Evolutionary conservation across 1,140 invertebrate genomes (phyloP).

Genomic region (Drosophila willistoni): DNA sequence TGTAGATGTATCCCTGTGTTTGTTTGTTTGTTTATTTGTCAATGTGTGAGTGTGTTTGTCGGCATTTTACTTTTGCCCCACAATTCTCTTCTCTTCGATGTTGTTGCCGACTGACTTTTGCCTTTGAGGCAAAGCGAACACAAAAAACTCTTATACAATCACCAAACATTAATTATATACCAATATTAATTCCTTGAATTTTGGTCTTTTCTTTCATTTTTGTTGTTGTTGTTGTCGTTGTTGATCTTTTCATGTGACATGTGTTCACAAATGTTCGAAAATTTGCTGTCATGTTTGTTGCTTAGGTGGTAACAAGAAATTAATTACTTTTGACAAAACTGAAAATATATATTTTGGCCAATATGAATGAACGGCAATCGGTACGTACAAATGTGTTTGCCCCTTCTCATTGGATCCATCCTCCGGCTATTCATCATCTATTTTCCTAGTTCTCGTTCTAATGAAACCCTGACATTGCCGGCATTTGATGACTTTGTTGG

Average conservation of each 20-base stretch:
- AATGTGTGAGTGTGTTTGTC: constrained; percentile 37
- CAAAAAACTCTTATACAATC: constrained; percentile 12
- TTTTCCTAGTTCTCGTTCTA: background rate
- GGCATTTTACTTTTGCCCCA: constrained; percentile 32
- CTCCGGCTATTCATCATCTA: no score
- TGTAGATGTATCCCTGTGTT: constrained; percentile 29
- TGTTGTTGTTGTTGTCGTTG: constrained; percentile 6
- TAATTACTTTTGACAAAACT: constrained; percentile 53
- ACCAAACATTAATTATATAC: constrained; percentile 23
- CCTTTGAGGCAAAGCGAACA: background rate
- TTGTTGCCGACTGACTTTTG: constrained; percentile 26
- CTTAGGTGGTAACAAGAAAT: constrained; percentile 56
- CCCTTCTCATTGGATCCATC: constrained; percentile 3
- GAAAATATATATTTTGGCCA: background rate
- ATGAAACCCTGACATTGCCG: constrained; percentile 57
- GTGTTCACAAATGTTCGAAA: constrained; percentile 43
- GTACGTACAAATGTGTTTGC: background rate
- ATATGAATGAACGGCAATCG: constrained; percentile 2
- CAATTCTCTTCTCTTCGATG: constrained; percentile 2
- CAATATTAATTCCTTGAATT: constrained; percentile 6
- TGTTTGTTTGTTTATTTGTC: constrained; percentile 15
- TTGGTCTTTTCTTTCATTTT: background rate
- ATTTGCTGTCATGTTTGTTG: constrained; percentile 51
- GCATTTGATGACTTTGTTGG: constrained; percentile 46
- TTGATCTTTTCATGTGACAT: constrained; percentile 33